Percentiles rank a stretch among this genome's conserved stretches.
Conservation (phyloP, 2,797 vertebrate species). For the Enteromius viviparus region DNA sequence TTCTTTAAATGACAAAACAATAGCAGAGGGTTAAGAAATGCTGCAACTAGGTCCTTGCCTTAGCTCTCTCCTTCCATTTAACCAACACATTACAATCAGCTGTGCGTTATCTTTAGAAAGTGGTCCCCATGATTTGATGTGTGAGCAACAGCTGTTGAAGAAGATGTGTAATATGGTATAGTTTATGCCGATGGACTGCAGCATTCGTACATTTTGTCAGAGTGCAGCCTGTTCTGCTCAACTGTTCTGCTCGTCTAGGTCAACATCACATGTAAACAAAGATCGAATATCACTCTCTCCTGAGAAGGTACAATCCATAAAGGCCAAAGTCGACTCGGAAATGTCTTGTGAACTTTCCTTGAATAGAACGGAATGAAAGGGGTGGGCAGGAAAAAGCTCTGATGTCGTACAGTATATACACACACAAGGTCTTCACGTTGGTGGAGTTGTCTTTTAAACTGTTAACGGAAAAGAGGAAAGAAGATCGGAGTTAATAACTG, state of each 20-base stretch:
- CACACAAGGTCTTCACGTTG: not conserved
- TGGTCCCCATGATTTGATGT: not conserved
- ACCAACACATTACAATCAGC: not conserved
- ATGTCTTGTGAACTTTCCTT: constrained; percentile 27
- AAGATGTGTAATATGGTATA: not conserved
- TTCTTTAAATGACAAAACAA: not conserved
- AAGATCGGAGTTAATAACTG: not conserved
- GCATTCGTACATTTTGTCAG: constrained; percentile 41
- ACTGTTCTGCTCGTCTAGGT: not conserved
- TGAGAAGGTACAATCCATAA: constrained; percentile 16
- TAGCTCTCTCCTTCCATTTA: not conserved
- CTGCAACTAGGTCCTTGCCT: not conserved
- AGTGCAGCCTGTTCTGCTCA: not conserved
- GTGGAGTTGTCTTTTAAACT: constrained; percentile 20
- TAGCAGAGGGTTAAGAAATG: not conserved
- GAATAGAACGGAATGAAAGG: constrained; percentile 12
- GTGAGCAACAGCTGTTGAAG: constrained; percentile 22
- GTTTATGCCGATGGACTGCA: not conserved
- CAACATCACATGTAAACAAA: constrained; percentile 26
- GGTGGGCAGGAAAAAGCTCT: constrained; percentile 1
- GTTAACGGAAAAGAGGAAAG: not conserved
- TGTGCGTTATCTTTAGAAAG: constrained; percentile 18
- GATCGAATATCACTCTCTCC: constrained; percentile 21
- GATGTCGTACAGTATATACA: constrained; percentile 1
- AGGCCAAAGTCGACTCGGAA: not conserved